A percentile compares a stretch with the other conserved stretches of the same genome.
Conservation (phyloP, 2,113 vertebrate species). For the Phrynocephalus versicolor region DNA sequence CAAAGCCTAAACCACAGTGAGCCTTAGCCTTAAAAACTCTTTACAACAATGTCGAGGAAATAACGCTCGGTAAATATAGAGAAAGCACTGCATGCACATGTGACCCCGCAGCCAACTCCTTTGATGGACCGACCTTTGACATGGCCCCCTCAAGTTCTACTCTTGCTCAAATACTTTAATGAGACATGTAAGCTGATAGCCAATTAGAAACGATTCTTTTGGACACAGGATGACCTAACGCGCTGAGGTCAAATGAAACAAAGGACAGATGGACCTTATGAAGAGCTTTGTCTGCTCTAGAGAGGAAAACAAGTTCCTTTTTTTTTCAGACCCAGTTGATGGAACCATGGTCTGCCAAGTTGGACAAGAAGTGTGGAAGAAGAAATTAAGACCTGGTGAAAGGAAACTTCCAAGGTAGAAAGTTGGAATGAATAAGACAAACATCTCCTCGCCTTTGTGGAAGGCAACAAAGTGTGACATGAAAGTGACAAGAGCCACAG, state of each 20-base stretch:
- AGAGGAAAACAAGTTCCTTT: slow-evolving; percentile 62
- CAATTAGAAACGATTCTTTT: slow-evolving; percentile 74
- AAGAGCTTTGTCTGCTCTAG: slow-evolving; percentile 66
- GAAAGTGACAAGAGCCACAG: slow-evolving; percentile 35
- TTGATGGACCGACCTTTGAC: slow-evolving; percentile 60
- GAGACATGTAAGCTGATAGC: slow-evolving; percentile 69
- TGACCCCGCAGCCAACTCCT: slow-evolving; percentile 61
- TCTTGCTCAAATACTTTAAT: slow-evolving; percentile 66
- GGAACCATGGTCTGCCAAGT: slow-evolving; percentile 47
- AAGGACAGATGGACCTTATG: slow-evolving; percentile 65
- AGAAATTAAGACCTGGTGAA: slow-evolving; percentile 64
- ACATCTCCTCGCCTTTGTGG: slow-evolving; percentile 28
- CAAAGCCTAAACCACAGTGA: slow-evolving; percentile 35
- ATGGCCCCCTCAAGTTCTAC: slow-evolving; percentile 44
- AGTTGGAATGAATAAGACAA: slow-evolving; percentile 47
- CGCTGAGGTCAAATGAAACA: slow-evolving; percentile 73
- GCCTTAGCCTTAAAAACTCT: slow-evolving; percentile 56
- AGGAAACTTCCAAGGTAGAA: slow-evolving; percentile 52
- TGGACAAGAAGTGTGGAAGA: slow-evolving; percentile 14
- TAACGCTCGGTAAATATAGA: slow-evolving; percentile 60
- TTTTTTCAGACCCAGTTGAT: slow-evolving; percentile 67
- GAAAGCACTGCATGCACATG: slow-evolving; percentile 50
- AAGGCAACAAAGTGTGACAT: slow-evolving; percentile 30
- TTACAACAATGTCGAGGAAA: slow-evolving; percentile 63
- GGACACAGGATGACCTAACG: slow-evolving; percentile 69